Base-by-base conservation (phyloP, 2,113 vertebrate genomes). In the Psittacus erithacus region DNA sequence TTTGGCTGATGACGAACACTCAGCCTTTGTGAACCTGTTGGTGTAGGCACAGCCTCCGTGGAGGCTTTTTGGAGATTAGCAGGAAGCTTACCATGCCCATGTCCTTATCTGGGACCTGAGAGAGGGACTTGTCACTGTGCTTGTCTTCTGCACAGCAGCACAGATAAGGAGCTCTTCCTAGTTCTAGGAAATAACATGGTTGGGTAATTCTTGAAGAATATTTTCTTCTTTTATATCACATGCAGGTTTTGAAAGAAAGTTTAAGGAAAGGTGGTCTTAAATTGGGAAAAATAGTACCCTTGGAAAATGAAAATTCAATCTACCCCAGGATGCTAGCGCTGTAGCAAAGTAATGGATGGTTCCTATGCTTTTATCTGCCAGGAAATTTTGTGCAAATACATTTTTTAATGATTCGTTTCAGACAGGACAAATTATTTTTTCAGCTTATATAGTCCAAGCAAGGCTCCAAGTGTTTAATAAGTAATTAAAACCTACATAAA, bases 401-500 rank as follows among this genome's bases (percentile, higher is more conserved):
- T 28, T 80, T 82, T 75, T 88, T 27, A 67, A 60, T 73, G 13
- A 73, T 78, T 44, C 7, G 47, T 81, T 92, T 71, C 17, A 68
- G 83, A 88, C 94, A 73, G 7, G 14, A 12, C 8, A 83, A 10
- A 50, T 83, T 81, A 44, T 83, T 92, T 90, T 82, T 94, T 83
- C 33, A 83, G 11, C 17, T 33, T 19, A 6, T 73, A 7, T 46
- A 70, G 60, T 49, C 25, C 63, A 86, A 90, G 46, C 4, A 81
- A 83, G 75, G 35, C 46, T 63, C 3, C 41, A 59, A 74, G 28
- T 73, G 22, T 73, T 96, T 74, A 93, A 88, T 93, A 92, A 81
- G 27, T 92, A 92, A 92, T 83, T 93, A 83, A 96, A 93, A 88
- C 11, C 55, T 75, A 43, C 60, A 86, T 64, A 79, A 88, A 93